phyloP scores from a whole-genome alignment of 64 coral and sea anemone species.

The Montipora efflorescens region DNA sequence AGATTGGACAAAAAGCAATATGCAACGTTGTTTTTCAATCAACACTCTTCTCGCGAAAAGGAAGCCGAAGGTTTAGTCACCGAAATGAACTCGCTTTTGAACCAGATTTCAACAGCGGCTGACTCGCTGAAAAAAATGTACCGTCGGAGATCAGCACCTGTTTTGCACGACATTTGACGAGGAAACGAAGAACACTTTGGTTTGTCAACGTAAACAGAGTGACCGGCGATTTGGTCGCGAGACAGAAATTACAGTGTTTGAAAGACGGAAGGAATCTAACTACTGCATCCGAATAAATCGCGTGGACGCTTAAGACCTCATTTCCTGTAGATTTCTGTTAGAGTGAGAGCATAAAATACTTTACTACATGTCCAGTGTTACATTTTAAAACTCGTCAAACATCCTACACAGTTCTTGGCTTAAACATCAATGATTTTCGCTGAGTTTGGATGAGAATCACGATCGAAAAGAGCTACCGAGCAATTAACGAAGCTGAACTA shows the following conservation, averaged over 20 bases:
- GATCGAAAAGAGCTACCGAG: too few relatives aligned
- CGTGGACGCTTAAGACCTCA: neutral
- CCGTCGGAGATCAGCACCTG: conserved; percentile 70
- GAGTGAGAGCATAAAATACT: neutral
- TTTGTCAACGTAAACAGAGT: neutral
- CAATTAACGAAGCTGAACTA: neutral
- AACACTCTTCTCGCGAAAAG: conserved; percentile 70
- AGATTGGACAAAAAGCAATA: conserved; percentile 60
- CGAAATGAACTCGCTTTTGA: conserved; percentile 91
- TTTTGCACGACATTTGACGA: conserved; percentile 19
- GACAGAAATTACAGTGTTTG: neutral
- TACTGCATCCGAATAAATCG: neutral
- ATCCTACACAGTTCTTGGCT: neutral
- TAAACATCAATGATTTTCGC: neutral
- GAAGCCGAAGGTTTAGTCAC: conserved; percentile 81
- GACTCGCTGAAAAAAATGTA: conserved; percentile 90
- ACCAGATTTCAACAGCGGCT: conserved; percentile 88
- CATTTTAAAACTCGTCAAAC: neutral
- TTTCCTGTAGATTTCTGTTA: neutral
- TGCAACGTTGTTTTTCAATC: conserved; percentile 70
- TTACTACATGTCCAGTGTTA: neutral
- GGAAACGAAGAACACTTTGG: neutral
- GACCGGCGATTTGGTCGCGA: too few relatives aligned
- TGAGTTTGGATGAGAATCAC: neutral
- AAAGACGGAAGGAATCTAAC: neutral